Conservation (phyloP, 2,888 invertebrate species). For the Idaea biselata region DNA sequence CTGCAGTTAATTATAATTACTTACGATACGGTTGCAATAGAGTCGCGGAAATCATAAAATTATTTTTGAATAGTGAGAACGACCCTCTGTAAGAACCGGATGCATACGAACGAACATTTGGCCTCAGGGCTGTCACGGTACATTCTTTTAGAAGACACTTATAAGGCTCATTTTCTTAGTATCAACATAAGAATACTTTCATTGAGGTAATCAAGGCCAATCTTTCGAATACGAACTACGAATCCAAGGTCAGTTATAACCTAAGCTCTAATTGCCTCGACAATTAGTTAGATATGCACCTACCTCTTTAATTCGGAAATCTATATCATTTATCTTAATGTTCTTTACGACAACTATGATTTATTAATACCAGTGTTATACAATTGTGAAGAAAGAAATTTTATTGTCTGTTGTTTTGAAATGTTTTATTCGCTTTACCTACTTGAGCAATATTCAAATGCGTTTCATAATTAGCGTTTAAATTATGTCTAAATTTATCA, state of each 20-base stretch:
- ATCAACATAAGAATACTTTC: slow-evolving; percentile 6
- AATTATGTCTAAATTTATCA: slow-evolving; percentile 12
- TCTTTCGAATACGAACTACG: slow-evolving; percentile 4
- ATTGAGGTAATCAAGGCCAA: slow-evolving; percentile 6
- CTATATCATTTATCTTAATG: not conserved
- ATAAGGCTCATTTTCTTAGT: slow-evolving; percentile 1
- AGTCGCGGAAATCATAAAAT: slow-evolving; percentile 63
- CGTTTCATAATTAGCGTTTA: slow-evolving; percentile 4
- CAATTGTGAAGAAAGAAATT: not conserved
- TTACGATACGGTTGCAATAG: slow-evolving; percentile 32
- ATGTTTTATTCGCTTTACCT: not conserved
- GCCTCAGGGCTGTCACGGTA: slow-evolving; percentile 47
- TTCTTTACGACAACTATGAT: not conserved
- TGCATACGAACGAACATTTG: slow-evolving; percentile 48
- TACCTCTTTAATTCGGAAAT: not conserved
- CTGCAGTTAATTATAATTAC: not conserved
- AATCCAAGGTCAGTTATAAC: not conserved
- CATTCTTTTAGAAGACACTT: slow-evolving; percentile 16
- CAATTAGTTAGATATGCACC: not conserved
- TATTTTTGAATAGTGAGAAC: slow-evolving; percentile 67
- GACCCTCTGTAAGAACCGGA: slow-evolving; percentile 71
- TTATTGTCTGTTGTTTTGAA: not conserved
- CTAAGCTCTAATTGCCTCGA: not conserved
- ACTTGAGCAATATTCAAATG: not conserved
- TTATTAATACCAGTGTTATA: not conserved